These are phyloP conservation scores for Tetheella fluctuosa DNA, from an alignment of 2,888 invertebrate genomes.

Conservation along the genomic window DNA sequence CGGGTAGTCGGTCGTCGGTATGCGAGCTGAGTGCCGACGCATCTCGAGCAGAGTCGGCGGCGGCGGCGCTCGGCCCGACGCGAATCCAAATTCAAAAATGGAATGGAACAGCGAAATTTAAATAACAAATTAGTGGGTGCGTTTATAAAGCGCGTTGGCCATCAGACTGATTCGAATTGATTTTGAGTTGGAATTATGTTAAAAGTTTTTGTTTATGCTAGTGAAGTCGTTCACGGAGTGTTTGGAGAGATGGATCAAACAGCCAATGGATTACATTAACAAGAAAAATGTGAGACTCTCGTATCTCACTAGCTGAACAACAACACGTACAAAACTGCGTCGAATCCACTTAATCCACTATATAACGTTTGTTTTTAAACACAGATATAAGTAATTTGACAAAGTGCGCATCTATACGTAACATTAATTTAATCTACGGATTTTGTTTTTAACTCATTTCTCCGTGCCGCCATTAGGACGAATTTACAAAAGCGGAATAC, in stretches of 20 bases:
- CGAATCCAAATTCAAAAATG: slow-evolving; percentile 72
- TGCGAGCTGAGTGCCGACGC: slow-evolving; percentile 25
- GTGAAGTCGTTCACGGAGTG: slow-evolving; percentile 2
- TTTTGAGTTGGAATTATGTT: slow-evolving; percentile 60
- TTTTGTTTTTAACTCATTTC: slow-evolving; percentile 56
- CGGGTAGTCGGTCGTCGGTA: slow-evolving; percentile 43
- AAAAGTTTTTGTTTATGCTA: slow-evolving; percentile 28
- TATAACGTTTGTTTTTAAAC: background rate
- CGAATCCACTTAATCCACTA: background rate
- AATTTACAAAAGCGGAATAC: slow-evolving; percentile 36
- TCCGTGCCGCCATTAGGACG: slow-evolving; percentile 58
- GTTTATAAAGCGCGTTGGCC: slow-evolving; percentile 68
- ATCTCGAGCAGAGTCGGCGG: slow-evolving; percentile 53
- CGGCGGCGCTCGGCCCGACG: slow-evolving; percentile 23
- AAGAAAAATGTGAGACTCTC: background rate
- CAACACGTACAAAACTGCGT: background rate
- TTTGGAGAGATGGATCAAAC: slow-evolving; percentile 11
- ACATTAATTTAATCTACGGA: slow-evolving; percentile 43
- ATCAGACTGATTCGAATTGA: slow-evolving; percentile 67
- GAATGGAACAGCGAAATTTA: slow-evolving; percentile 72
- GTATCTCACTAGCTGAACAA: background rate
- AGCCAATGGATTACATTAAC: background rate
- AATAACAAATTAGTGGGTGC: slow-evolving; percentile 78
- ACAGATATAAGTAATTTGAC: slow-evolving; percentile 19
- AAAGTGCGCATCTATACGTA: slow-evolving; percentile 20